Evolutionary conservation across 2,797 vertebrate genomes (phyloP).

Genomic region (Siniperca obscura): DNA sequence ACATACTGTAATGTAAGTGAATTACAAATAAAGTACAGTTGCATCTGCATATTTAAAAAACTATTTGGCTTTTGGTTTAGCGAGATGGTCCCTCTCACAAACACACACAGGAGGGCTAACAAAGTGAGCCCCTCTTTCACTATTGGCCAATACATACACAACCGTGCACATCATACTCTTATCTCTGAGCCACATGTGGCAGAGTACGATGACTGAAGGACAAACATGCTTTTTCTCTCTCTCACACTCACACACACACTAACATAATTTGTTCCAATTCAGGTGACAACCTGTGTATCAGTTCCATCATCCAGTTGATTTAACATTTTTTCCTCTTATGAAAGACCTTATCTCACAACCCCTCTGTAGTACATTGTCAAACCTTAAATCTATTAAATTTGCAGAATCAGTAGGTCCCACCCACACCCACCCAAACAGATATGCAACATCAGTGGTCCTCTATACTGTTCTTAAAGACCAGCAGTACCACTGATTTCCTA

Average conservation of each 20-base stretch:
- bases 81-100: neutral
- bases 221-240: neutral
- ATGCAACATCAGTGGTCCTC: neutral
- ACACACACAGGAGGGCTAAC: conserved; percentile 10
- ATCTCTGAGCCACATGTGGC: conserved; percentile 71
- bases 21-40: conserved; percentile 12
- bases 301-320: neutral
- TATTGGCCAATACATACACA: conserved; percentile 36
- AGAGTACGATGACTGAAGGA: conserved; percentile 30
- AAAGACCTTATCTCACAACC: neutral
- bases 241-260: neutral
- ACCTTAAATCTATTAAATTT: conserved; percentile 1
- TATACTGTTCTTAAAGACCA: neutral
- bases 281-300: neutral
- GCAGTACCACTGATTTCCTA: neutral
- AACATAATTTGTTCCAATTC: neutral
- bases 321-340: neutral
- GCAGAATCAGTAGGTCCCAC: neutral
- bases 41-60: conserved; percentile 16
- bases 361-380: neutral
- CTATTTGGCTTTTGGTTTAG: conserved; percentile 15
- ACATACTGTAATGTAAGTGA: neutral
- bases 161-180: conserved; percentile 52
- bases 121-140: conserved; percentile 25
- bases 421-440: neutral